A percentile compares a stretch with the other conserved stretches of the same genome.
phyloP scores from a whole-genome alignment of 2,888 invertebrate species.

The Dicyrtoma fusca region DNA sequence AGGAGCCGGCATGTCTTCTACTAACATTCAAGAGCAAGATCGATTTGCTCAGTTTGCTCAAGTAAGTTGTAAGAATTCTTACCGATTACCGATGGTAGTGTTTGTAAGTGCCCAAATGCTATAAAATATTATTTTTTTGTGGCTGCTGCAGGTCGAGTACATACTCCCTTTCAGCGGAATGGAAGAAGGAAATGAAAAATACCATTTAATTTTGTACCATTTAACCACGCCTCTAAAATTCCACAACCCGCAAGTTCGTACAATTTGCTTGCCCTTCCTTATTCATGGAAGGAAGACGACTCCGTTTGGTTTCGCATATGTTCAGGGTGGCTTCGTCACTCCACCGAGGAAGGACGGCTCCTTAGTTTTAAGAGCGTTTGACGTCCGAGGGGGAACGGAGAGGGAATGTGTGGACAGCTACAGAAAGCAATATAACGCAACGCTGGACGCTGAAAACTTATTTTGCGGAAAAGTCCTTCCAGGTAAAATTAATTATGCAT shows the following conservation, averaged over 20 bases:
- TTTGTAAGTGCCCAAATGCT: slow-evolving; percentile 1
- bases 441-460: slow-evolving; percentile 12
- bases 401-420: slow-evolving; percentile 20
- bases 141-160: slow-evolving; percentile 22
- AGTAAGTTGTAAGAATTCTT: neutral
- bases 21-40: slow-evolving; percentile 18
- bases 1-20: slow-evolving; percentile 11
- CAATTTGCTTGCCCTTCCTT: slow-evolving; percentile 28
- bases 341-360: slow-evolving; percentile 21
- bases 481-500: too few species aligned
- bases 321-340: slow-evolving; percentile 24
- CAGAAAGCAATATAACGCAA: slow-evolving; percentile 15
- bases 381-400: slow-evolving; percentile 20
- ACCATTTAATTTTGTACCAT: slow-evolving; percentile 29
- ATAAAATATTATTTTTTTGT: neutral
- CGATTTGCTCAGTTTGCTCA: slow-evolving; percentile 17
- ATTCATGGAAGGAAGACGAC: slow-evolving; percentile 12
- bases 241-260: slow-evolving; percentile 3
- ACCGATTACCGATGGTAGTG: neutral
- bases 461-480: slow-evolving; percentile 24
- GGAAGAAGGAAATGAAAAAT: slow-evolving; percentile 17
- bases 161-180: slow-evolving; percentile 12
- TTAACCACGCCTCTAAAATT: slow-evolving; percentile 12
- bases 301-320: slow-evolving; percentile 20
- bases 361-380: slow-evolving; percentile 2